A percentile compares a stretch with the other conserved stretches of the same genome.
phyloP scores from a whole-genome alignment of 53 echinoderm and acorn worm genomes.

The Hippasteria phrygiana region DNA sequence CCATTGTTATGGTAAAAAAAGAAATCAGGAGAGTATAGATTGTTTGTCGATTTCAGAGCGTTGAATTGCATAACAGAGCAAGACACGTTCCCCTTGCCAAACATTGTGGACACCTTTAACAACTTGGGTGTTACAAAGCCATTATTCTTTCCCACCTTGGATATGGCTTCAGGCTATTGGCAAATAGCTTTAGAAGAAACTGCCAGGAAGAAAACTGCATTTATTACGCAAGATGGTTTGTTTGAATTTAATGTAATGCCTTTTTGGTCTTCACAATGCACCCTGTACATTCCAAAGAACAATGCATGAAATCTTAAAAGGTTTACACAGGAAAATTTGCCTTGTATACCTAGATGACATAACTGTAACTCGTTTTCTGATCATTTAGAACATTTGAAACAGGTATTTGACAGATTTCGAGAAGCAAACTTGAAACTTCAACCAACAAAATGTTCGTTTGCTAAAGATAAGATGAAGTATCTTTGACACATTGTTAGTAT shows the following conservation, averaged over 20 bases:
- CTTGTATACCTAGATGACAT: slow-evolving; percentile 57
- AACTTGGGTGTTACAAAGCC: too few relatives aligned
- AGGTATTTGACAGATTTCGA: slow-evolving; percentile 32
- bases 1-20: too few relatives aligned
- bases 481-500: slow-evolving; percentile 17
- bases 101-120: too few relatives aligned
- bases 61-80: too few relatives aligned
- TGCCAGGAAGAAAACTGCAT: slow-evolving; percentile 29
- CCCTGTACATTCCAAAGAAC: slow-evolving; percentile 58
- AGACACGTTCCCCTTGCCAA: too few relatives aligned
- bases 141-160: too few relatives aligned
- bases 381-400: slow-evolving; percentile 34
- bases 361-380: slow-evolving; percentile 38
- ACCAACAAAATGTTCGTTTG: slow-evolving; percentile 12
- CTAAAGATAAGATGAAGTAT: slow-evolving; percentile 35
- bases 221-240: slow-evolving; percentile 43
- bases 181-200: too few relatives aligned
- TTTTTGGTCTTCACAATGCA: slow-evolving; percentile 46
- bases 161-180: too few relatives aligned
- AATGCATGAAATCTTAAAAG: slow-evolving; percentile 45
- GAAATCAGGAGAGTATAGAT: too few relatives aligned
- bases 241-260: slow-evolving; percentile 51
- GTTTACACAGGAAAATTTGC: slow-evolving; percentile 26
- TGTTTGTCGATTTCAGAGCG: too few relatives aligned
- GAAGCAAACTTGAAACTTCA: slow-evolving; percentile 27